Conservation (phyloP, 92 coral and sea anemone genomes). For the Diadumene lineata region DNA sequence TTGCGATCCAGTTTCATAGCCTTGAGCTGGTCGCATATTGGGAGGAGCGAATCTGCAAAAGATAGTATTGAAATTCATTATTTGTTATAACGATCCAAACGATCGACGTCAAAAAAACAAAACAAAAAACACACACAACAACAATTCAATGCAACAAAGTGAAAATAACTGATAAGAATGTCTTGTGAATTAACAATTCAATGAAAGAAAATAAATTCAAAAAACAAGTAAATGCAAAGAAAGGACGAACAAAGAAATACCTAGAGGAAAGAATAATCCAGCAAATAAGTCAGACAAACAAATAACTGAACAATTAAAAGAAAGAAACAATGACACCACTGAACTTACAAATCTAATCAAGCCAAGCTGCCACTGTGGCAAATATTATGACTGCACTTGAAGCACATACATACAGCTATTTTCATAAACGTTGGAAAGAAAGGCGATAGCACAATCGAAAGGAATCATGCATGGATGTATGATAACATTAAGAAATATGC, state of each 20-base stretch:
- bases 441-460: too few species aligned
- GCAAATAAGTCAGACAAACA: background rate
- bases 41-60: slow-evolving; percentile 68
- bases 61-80: background rate
- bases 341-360: too few species aligned
- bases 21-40: slow-evolving; percentile 75
- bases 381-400: too few species aligned
- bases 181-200: background rate
- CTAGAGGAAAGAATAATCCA: background rate
- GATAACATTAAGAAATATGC: too few species aligned
- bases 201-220: background rate
- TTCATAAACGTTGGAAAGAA: too few species aligned
- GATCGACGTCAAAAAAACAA: background rate
- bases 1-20: slow-evolving; percentile 88
- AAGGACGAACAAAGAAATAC: background rate
- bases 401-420: too few species aligned
- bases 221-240: background rate
- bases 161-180: background rate
- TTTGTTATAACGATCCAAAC: background rate
- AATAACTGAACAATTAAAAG: background rate
- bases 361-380: too few species aligned
- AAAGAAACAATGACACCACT: too few species aligned
- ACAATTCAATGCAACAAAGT: too few species aligned
- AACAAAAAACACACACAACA: background rate
- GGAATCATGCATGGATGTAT: too few species aligned